phyloP scores from a whole-genome alignment of 1,140 invertebrate genomes.

The Frieseomelitta varia region DNA sequence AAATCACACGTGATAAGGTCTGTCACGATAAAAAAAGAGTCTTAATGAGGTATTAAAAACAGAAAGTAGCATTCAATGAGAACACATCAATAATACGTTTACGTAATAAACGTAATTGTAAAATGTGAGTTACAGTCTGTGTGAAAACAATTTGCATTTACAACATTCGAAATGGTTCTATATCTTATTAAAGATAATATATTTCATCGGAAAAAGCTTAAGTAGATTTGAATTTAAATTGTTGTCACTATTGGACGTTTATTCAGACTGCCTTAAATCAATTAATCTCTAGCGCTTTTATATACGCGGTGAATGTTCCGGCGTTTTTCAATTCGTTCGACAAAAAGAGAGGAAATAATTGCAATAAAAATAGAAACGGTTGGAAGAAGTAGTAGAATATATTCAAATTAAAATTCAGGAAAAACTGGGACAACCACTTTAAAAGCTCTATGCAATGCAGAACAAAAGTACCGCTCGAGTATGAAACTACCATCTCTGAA shows the following conservation, averaged over 20 bases:
- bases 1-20: neutral
- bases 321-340: neutral
- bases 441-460: conserved; percentile 47
- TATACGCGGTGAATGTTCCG: neutral
- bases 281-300: neutral
- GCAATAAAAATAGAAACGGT: neutral
- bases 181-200: neutral
- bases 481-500: conserved; percentile 49
- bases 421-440: conserved; percentile 58
- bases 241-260: neutral
- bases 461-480: conserved; percentile 41
- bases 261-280: neutral
- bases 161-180: too few species aligned
- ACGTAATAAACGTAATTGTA: too few species aligned
- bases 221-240: neutral
- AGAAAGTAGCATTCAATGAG: neutral
- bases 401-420: conserved; percentile 60
- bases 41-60: neutral
- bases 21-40: neutral
- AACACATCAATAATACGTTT: too few species aligned
- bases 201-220: neutral
- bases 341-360: conserved; percentile 27
- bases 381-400: conserved; percentile 35
- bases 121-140: neutral
- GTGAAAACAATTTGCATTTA: neutral